phyloP scores from a whole-genome alignment of 2,888 invertebrate genomes.

The Hofmannophila pseudospretella region DNA sequence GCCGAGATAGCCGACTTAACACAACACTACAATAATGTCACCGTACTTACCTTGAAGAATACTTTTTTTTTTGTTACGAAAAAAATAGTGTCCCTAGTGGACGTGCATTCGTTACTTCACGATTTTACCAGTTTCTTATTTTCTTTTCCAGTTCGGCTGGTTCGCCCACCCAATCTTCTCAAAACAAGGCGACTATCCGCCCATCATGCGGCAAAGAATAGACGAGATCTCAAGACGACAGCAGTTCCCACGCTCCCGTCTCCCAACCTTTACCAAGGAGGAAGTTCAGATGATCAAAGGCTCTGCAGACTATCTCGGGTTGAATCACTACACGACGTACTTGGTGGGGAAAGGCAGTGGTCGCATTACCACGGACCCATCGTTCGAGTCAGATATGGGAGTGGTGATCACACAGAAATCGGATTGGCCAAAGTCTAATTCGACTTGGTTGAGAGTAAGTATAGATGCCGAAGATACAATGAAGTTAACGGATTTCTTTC shows the following conservation, averaged over 20 bases:
- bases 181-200: slow-evolving; percentile 80
- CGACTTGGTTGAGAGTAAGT: slow-evolving; percentile 71
- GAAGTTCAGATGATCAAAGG: slow-evolving; percentile 73
- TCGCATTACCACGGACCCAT: slow-evolving; percentile 38
- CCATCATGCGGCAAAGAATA: slow-evolving; percentile 79
- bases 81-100: too few species aligned
- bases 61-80: too few species aligned
- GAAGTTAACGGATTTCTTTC: too few species aligned
- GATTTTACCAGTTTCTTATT: too few species aligned
- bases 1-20: too few species aligned
- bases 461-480: too few species aligned
- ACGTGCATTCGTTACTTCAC: too few species aligned
- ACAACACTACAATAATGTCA: too few species aligned
- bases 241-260: slow-evolving; percentile 77
- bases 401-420: slow-evolving; percentile 49
- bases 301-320: slow-evolving; percentile 84
- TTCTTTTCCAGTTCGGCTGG: slow-evolving; percentile 77
- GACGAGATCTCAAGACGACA: slow-evolving; percentile 76
- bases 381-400: slow-evolving; percentile 56
- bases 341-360: slow-evolving; percentile 46
- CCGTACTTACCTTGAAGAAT: too few species aligned
- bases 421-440: slow-evolving; percentile 68
- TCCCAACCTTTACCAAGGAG: slow-evolving; percentile 78
- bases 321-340: slow-evolving; percentile 84
- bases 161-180: slow-evolving; percentile 82